Conservation (phyloP, 2,797 vertebrate species). For the Varecia variegata region DNA sequence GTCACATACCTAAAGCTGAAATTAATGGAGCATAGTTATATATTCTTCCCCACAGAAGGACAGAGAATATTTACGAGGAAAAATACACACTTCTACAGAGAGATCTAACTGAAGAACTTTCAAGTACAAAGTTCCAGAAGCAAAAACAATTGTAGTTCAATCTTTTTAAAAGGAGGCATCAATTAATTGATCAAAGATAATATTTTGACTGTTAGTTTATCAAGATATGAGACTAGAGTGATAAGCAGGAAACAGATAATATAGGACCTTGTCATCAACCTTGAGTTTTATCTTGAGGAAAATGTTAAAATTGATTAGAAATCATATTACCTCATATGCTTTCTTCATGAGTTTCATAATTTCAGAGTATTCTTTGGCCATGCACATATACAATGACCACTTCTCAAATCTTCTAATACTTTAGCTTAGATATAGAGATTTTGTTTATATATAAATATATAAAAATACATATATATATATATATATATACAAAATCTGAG, state of each 20-base stretch:
- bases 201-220: neutral
- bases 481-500: neutral
- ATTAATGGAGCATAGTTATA: neutral
- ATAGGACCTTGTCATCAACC: neutral
- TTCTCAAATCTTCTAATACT: neutral
- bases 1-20: neutral
- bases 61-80: neutral
- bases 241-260: neutral
- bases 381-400: neutral
- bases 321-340: neutral
- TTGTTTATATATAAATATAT: neutral
- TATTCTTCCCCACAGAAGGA: neutral
- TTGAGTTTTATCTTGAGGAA: slow-evolving; percentile 20
- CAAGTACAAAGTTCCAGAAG: neutral
- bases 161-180: neutral
- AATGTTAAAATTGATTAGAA: neutral
- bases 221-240: neutral
- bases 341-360: neutral
- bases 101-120: neutral
- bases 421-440: neutral
- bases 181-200: neutral
- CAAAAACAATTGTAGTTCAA: neutral
- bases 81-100: neutral
- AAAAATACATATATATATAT: neutral
- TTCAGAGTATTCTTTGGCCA: neutral